Percentiles rank a stretch among this genome's conserved stretches.
These are phyloP conservation scores for Sminthopsis crassicaudata DNA, from an alignment of 2,113 vertebrate genomes.

Conservation along the genomic window DNA sequence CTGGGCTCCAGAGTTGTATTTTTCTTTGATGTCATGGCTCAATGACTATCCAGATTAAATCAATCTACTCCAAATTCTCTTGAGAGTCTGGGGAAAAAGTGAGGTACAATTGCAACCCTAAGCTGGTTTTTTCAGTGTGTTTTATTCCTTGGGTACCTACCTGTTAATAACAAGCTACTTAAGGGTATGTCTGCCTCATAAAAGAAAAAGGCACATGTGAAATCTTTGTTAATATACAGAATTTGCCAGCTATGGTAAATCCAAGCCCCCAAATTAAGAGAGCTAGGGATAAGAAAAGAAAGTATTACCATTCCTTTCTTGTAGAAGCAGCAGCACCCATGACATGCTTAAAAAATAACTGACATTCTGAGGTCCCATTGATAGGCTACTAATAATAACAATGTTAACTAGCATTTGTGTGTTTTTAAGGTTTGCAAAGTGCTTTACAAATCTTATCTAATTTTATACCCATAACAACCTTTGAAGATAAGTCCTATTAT, in stretches of 20 bases:
- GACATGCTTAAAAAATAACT: not conserved
- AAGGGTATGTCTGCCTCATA: not conserved
- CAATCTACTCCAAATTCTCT: constrained; percentile 38
- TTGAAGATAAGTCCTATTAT: not conserved
- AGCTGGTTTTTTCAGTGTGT: not conserved
- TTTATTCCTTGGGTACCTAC: not conserved
- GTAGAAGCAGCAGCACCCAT: not conserved
- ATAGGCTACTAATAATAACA: not conserved
- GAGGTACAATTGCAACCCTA: not conserved
- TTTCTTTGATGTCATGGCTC: not conserved
- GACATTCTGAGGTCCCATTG: not conserved
- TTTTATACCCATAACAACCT: not conserved
- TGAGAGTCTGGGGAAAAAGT: not conserved
- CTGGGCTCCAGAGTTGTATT: not conserved
- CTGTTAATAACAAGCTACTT: not conserved
- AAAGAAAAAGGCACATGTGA: not conserved
- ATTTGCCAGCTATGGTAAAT: not conserved
- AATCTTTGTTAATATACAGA: not conserved
- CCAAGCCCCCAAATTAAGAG: not conserved
- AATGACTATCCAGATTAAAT: constrained; percentile 12
- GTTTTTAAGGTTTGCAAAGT: not conserved
- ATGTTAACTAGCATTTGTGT: not conserved
- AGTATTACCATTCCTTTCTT: not conserved
- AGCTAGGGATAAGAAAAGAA: not conserved
- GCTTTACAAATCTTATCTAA: not conserved